These are phyloP conservation scores for Petrocephalus zakoni DNA, from an alignment of 2,113 vertebrate genomes.

Conservation along the genomic window DNA sequence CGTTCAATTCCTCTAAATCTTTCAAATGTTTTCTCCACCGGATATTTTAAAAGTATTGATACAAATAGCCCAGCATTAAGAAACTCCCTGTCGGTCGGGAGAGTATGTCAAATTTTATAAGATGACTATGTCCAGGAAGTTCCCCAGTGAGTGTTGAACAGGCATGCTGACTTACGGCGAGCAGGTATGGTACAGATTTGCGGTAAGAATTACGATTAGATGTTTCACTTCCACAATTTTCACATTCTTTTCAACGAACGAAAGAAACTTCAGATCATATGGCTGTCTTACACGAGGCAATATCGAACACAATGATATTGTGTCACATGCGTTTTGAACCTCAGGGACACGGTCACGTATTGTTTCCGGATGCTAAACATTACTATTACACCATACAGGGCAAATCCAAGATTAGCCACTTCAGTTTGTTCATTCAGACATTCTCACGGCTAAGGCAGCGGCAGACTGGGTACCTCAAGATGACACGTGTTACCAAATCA, in stretches of 20 bases:
- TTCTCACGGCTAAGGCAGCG: neutral
- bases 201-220: neutral
- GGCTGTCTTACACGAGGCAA: neutral
- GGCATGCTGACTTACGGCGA: neutral
- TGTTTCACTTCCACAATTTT: neutral
- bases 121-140: slow-evolving; percentile 4
- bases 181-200: neutral
- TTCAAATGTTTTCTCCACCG: neutral
- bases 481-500: neutral
- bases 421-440: neutral
- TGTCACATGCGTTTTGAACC: neutral
- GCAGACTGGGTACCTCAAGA: neutral
- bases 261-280: neutral
- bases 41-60: neutral
- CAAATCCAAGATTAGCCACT: neutral
- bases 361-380: neutral
- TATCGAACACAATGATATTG: neutral
- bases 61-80: neutral
- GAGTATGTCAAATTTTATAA: neutral
- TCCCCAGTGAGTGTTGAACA: neutral
- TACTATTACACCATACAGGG: neutral
- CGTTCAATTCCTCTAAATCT: neutral
- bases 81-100: neutral
- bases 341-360: neutral
- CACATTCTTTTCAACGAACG: neutral